These are phyloP conservation scores for Tiliacea aurago DNA, from an alignment of 2,888 invertebrate species.

Conservation along the genomic window DNA sequence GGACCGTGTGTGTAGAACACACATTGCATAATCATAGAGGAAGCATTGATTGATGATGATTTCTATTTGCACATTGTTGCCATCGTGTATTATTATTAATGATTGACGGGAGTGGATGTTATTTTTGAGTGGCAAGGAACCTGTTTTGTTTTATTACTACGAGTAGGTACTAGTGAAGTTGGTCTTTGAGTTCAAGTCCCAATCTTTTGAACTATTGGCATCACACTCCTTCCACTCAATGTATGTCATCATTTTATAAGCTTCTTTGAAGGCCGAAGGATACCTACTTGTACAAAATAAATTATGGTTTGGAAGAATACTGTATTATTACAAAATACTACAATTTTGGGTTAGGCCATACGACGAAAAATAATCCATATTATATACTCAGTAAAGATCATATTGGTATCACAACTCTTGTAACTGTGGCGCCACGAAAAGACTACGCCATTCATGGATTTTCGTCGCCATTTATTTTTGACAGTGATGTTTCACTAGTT, in stretches of 20 bases:
- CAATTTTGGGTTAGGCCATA: too few species aligned
- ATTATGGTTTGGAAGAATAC: too few species aligned
- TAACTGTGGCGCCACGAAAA: too few species aligned
- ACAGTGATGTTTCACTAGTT: too few species aligned
- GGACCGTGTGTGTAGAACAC: constrained; percentile 1
- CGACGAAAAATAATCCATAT: rapidly evolving
- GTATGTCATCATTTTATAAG: too few species aligned
- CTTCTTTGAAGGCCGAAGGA: too few species aligned
- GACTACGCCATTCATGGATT: too few species aligned
- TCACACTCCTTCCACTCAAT: neutral
- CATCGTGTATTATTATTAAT: neutral
- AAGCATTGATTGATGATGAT: constrained; percentile 50
- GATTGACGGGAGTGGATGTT: neutral
- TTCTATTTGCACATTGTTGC: constrained; percentile 26
- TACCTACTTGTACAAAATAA: too few species aligned
- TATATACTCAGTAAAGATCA: too few species aligned
- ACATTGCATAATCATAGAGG: constrained; percentile 41
- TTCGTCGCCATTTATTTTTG: too few species aligned
- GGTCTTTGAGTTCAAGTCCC: neutral
- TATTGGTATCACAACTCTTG: too few species aligned
- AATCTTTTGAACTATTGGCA: neutral
- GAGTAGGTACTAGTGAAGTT: neutral
- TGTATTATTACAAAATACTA: too few species aligned
- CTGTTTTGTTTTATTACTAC: neutral
- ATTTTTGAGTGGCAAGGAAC: neutral